Evolutionary conservation across 2,888 invertebrate species (phyloP).

Genomic region (Aspidapion aeneum): DNA sequence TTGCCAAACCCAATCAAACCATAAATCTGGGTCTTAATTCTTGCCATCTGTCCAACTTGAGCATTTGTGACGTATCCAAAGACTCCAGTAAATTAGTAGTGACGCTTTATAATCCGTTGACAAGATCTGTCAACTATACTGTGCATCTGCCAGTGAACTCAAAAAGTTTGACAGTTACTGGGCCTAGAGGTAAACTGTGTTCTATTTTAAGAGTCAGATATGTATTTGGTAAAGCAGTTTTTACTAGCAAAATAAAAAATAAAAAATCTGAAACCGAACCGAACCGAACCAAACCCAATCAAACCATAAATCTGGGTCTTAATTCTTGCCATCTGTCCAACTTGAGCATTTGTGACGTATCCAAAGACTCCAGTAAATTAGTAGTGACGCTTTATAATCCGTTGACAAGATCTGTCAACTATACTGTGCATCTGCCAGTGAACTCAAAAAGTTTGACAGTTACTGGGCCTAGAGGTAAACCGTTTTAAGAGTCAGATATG

Average conservation of each 20-base stretch:
- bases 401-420: constrained; percentile 56
- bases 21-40: constrained; percentile 22
- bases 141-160: constrained; percentile 61
- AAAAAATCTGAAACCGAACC: background rate
- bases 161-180: constrained; percentile 56
- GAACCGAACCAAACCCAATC: background rate
- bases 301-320: background rate
- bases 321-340: constrained; percentile 65
- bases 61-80: constrained; percentile 65
- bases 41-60: constrained; percentile 74
- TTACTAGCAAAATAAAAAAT: background rate
- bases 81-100: constrained; percentile 58
- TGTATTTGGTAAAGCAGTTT: too few relatives aligned
- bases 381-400: constrained; percentile 74
- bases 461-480: constrained; percentile 57
- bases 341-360: constrained; percentile 65
- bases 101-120: constrained; percentile 72
- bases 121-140: constrained; percentile 55
- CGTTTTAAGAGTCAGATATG: too few relatives aligned
- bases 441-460: constrained; percentile 55
- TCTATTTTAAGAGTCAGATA: too few relatives aligned
- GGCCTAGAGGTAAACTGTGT: constrained; percentile 59
- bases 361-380: constrained; percentile 59
- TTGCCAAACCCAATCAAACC: background rate
- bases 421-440: constrained; percentile 64